Conservation (phyloP, 2,888 invertebrate genomes). For the Halictus quadricinctus region DNA sequence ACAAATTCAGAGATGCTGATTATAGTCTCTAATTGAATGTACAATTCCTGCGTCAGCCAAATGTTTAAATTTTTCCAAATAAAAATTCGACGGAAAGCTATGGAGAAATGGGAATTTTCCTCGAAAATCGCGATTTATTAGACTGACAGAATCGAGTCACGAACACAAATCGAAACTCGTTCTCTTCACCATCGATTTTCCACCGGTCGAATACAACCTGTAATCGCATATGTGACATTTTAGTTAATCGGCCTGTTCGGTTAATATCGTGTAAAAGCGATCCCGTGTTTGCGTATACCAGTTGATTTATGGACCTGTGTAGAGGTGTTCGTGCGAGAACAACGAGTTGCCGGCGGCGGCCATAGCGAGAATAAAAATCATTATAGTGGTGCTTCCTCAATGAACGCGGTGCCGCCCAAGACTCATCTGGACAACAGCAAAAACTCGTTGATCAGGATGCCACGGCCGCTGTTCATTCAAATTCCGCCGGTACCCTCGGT, state of each 20-base stretch:
- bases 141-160: not conserved
- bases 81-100: too few species aligned
- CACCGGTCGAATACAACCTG: not conserved
- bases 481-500: not conserved
- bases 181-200: not conserved
- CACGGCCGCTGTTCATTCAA: not conserved
- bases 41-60: too few species aligned
- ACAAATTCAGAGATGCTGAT: too few species aligned
- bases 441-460: slow-evolving; percentile 20
- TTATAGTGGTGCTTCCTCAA: slow-evolving; percentile 6
- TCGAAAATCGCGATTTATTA: not conserved
- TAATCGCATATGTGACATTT: slow-evolving; percentile 49
- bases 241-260: slow-evolving; percentile 39
- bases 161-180: not conserved
- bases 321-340: slow-evolving; percentile 28
- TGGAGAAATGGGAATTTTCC: too few species aligned
- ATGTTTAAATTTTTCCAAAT: too few species aligned
- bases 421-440: not conserved
- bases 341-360: slow-evolving; percentile 3
- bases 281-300: slow-evolving; percentile 25
- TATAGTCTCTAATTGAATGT: too few species aligned
- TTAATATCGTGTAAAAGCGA: slow-evolving; percentile 51
- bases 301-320: slow-evolving; percentile 35
- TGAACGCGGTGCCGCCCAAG: not conserved
- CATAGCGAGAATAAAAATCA: slow-evolving; percentile 36